Base-by-base conservation (phyloP, 2,797 vertebrate species). In the Carduelis carduelis region DNA sequence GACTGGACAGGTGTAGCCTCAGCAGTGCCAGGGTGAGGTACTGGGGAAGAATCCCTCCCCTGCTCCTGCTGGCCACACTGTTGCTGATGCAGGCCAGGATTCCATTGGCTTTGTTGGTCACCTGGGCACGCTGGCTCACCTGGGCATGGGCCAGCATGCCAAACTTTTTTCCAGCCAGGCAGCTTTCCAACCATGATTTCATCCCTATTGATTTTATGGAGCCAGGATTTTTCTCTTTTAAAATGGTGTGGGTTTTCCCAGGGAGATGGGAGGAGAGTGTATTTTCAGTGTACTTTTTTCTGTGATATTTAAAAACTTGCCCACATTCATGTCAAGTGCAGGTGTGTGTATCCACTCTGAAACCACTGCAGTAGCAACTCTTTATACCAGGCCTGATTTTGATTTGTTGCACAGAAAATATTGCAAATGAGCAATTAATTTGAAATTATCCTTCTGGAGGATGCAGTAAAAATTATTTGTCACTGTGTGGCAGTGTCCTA, bases 401-500 rank as follows among this genome's bases (percentile, higher is more conserved):
- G 21, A 65, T 78, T 83, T 4, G 20, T 59, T 78, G 50, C 26
- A 44, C 26, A 34, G 23, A 79, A 90, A 86, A 78, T 53, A 57
- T 4, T 43, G 34, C 34, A 60, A 83, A 77, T 7, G 5, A 59
- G 5, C 15, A 18, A n/a, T 69, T 87, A 30, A 23, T 77, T 76
- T 44, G 22, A 35, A 46, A 57, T 32, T 8, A 1, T 27, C 19
- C 71, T 77, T 60, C 49, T 44, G 72, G 39, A 78, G 55, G 14
- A 10, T 97, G 96, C 92, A 96, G 76, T 94, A 65, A 63, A 61
- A 72, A 44, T 27, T n/a, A 28, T 53, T 85, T 46, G 94, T 82
- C 96, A 78, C 96, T 39, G 92, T 83, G 96, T 96, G 96, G 95
- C 95, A 91, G 82, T 94, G 79, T 89, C 55, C 32, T 80, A 91